Conservation (phyloP, 2,888 invertebrate genomes). For the Byasa hedistus region DNA sequence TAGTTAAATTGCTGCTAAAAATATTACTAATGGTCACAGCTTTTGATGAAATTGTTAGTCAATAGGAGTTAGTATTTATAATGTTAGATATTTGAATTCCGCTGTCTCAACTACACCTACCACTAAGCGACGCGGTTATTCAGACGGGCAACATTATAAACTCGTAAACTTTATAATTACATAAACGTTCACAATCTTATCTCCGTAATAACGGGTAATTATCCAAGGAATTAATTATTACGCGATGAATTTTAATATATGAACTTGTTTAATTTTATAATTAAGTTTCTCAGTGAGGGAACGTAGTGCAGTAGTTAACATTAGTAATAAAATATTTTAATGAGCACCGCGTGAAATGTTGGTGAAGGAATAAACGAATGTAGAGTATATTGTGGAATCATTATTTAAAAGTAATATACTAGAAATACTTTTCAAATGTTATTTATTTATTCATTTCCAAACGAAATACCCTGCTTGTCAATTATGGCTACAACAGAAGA, state of each 20-base stretch:
- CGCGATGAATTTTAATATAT: conserved; percentile 17
- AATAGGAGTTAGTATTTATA: too few species aligned
- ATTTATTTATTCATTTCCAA: too few species aligned
- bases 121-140: not conserved
- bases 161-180: conserved; percentile 9
- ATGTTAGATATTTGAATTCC: too few species aligned
- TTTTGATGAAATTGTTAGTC: too few species aligned
- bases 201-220: conserved; percentile 18
- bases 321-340: conserved; percentile 30
- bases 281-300: conserved; percentile 20
- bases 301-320: conserved; percentile 24
- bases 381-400: conserved; percentile 6
- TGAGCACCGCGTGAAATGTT: conserved; percentile 13
- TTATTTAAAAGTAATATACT: not conserved
- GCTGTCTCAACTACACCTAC: too few species aligned
- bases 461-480: too few species aligned
- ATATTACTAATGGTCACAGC: too few species aligned
- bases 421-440: not conserved
- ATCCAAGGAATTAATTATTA: conserved; percentile 21
- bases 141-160: not conserved
- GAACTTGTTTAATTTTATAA: conserved; percentile 25
- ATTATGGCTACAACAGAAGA: too few species aligned
- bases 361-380: conserved; percentile 7
- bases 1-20: too few species aligned
- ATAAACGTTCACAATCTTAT: conserved; percentile 9